phyloP scores from a whole-genome alignment of 1,140 invertebrate species.

The Scaptodrosophila lebanonensis region DNA sequence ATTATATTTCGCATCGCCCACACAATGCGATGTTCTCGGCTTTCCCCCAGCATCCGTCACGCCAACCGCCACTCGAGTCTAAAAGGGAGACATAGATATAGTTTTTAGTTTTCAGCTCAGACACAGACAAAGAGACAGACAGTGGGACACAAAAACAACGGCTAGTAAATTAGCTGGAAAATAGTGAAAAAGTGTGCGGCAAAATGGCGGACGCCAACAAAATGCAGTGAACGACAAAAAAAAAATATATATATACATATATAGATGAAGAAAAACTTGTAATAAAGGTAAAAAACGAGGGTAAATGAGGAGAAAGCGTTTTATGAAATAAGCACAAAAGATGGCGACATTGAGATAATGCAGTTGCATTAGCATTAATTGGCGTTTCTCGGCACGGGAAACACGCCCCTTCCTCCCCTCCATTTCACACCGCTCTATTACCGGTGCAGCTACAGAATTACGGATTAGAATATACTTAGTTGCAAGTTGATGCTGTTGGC shows the following conservation, averaged over 20 bases:
- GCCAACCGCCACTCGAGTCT: constrained; percentile 36
- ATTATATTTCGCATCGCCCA: constrained; percentile 57
- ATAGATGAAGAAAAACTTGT: constrained; percentile 42
- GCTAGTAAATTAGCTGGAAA: constrained; percentile 72
- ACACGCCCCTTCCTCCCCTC: not conserved
- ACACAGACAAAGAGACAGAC: constrained; percentile 3
- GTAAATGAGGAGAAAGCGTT: constrained; percentile 25
- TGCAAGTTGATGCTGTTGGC: no score
- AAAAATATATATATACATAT: constrained; percentile 37
- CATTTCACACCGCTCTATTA: no score
- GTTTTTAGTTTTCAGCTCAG: constrained; percentile 9
- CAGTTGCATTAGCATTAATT: constrained; percentile 59
- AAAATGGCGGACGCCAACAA: constrained; percentile 68
- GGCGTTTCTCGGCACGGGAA: not conserved
- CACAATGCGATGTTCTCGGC: constrained; percentile 12
- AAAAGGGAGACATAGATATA: constrained; percentile 61
- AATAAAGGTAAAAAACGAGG: constrained; percentile 44
- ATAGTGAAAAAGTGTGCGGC: constrained; percentile 66
- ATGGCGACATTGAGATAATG: constrained; percentile 55
- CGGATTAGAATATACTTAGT: no score
- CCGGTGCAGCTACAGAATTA: no score
- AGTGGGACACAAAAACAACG: constrained; percentile 58
- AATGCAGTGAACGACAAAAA: constrained; percentile 28
- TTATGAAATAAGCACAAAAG: constrained; percentile 50
- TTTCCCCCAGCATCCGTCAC: not conserved